phyloP scores from a whole-genome alignment of 1,140 invertebrate species.

The Acromyrmex charruanus region DNA sequence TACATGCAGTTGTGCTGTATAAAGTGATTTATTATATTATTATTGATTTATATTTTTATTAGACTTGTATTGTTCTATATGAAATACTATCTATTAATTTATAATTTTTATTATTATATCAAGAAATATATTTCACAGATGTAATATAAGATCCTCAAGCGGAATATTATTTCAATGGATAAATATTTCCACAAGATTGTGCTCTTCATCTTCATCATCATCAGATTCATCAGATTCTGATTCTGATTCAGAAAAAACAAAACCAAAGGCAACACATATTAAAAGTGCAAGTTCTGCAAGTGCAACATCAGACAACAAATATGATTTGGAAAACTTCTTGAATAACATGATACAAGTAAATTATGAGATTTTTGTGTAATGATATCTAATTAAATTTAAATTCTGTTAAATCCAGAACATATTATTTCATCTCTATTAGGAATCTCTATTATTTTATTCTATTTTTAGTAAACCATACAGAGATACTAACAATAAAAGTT shows the following conservation, averaged over 20 bases:
- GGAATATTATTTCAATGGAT: slow-evolving; percentile 63
- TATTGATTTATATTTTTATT: too few species aligned
- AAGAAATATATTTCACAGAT: slow-evolving; percentile 19
- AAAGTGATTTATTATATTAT: too few species aligned
- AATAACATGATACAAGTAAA: slow-evolving; percentile 48
- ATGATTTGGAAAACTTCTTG: slow-evolving; percentile 34
- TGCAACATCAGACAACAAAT: slow-evolving; percentile 58
- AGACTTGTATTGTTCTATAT: too few species aligned
- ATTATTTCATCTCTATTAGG: slow-evolving; percentile 13
- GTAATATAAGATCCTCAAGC: slow-evolving; percentile 28
- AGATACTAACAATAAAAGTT: not conserved
- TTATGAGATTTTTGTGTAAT: not conserved
- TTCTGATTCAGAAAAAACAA: slow-evolving; percentile 68
- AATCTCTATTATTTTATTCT: slow-evolving; percentile 12
- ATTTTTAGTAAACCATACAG: slow-evolving; percentile 22
- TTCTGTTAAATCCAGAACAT: slow-evolving; percentile 9
- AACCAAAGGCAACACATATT: slow-evolving; percentile 32
- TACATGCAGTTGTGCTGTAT: too few species aligned
- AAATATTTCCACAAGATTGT: slow-evolving; percentile 51
- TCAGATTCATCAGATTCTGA: slow-evolving; percentile 78
- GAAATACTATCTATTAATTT: not conserved
- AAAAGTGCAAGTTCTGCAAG: slow-evolving; percentile 50
- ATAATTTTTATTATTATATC: slow-evolving; percentile 7
- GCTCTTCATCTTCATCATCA: slow-evolving; percentile 69
- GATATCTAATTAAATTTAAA: not conserved